These are phyloP conservation scores for Anolis sagrei DNA, from an alignment of 2,113 vertebrate genomes.

Conservation along the genomic window DNA sequence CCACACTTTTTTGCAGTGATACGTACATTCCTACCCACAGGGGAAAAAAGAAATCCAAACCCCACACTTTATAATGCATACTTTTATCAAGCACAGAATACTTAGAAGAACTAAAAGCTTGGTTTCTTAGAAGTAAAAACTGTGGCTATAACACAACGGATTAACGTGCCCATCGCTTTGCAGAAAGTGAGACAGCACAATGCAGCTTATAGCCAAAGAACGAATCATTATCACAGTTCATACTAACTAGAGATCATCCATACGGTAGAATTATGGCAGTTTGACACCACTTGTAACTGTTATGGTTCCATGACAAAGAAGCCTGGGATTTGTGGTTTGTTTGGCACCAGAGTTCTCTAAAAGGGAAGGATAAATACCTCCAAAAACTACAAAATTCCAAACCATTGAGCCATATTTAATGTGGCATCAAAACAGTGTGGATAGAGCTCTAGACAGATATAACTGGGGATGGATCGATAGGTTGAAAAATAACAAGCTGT, in stretches of 20 bases:
- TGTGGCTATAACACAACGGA: neutral
- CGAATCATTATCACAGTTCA: neutral
- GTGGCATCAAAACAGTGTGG: too few relatives aligned
- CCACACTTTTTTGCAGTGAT: neutral
- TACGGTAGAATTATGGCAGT: too few relatives aligned
- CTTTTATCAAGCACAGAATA: neutral
- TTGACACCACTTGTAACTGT: too few relatives aligned
- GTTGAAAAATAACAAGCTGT: neutral
- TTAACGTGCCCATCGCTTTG: neutral
- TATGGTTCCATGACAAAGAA: too few relatives aligned
- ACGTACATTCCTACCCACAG: neutral
- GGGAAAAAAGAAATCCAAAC: too few relatives aligned
- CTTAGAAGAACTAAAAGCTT: neutral
- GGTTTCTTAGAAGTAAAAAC: neutral
- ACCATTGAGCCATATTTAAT: too few relatives aligned
- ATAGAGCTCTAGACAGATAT: too few relatives aligned
- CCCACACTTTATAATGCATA: neutral
- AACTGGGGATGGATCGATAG: neutral
- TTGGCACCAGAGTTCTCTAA: too few relatives aligned
- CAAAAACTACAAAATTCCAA: too few relatives aligned
- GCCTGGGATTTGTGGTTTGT: too few relatives aligned
- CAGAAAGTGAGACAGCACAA: neutral
- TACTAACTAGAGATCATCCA: too few relatives aligned
- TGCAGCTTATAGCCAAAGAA: neutral
- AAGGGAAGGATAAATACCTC: too few relatives aligned